phyloP scores from a whole-genome alignment of 92 coral and sea anemone genomes.

The Pocillopora meandrina region DNA sequence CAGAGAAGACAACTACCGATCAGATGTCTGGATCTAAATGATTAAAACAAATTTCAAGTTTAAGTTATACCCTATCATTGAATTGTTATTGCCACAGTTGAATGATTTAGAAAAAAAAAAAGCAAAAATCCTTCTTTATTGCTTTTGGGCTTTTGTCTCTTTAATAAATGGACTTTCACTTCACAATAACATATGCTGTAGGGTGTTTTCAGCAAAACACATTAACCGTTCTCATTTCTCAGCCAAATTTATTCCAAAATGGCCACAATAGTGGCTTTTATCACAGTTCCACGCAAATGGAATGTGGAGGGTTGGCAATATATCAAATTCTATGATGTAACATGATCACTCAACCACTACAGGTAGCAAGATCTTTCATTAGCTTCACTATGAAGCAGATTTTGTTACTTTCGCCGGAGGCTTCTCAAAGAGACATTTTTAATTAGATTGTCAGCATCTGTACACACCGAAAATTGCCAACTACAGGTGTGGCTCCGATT shows the following conservation, averaged over 20 bases:
- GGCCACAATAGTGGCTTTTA: not conserved
- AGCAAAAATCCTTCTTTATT: too few species aligned
- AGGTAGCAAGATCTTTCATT: not conserved
- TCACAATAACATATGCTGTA: not conserved
- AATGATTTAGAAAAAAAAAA: too few species aligned
- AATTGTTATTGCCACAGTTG: too few species aligned
- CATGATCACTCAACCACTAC: not conserved
- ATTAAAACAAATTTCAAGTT: too few species aligned
- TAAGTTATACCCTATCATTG: too few species aligned
- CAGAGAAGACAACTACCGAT: too few species aligned
- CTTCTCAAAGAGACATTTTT: not conserved
- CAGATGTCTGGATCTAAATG: too few species aligned
- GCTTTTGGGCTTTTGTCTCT: too few species aligned
- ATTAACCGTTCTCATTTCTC: not conserved
- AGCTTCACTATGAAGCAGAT: not conserved
- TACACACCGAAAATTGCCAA: not conserved
- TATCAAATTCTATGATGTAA: not conserved
- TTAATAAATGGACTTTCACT: too few species aligned
- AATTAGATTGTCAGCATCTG: not conserved
- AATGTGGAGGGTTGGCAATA: conserved; percentile 4
- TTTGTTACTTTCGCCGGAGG: conserved; percentile 3
- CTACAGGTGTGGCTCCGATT: not conserved
- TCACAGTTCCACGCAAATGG: not conserved
- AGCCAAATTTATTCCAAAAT: not conserved
- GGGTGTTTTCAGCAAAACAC: not conserved